phyloP scores from a whole-genome alignment of 1,140 invertebrate species.

The Hycleus cichorii region DNA sequence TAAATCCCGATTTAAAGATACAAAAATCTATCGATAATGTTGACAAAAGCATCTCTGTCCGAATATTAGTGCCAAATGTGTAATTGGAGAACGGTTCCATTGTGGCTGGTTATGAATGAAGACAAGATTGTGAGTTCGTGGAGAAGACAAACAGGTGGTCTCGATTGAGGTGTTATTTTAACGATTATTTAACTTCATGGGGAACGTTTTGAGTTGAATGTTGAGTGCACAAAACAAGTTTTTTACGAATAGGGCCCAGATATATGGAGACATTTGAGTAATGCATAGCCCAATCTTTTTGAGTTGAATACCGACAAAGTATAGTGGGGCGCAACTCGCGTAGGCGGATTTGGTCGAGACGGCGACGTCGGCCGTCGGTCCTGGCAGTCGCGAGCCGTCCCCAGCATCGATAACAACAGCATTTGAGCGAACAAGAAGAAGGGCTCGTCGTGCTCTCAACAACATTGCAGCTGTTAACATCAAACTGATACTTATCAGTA shows the following conservation, averaged over 20 bases:
- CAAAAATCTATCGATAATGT: no score
- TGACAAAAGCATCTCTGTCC: no score
- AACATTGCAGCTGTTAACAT: no score
- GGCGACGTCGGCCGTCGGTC: slow-evolving; percentile 28
- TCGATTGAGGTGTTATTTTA: background rate
- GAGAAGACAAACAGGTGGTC: slow-evolving; percentile 11
- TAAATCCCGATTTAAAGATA: no score
- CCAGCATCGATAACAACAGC: background rate
- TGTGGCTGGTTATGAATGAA: slow-evolving; percentile 1
- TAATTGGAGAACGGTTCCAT: no score
- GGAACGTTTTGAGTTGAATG: background rate
- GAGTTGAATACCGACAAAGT: slow-evolving; percentile 26
- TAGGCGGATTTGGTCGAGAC: slow-evolving; percentile 34
- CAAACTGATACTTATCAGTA: no score
- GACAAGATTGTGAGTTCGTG: background rate
- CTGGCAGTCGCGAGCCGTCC: slow-evolving; percentile 34
- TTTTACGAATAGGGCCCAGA: no score
- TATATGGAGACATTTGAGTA: background rate
- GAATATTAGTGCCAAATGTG: no score
- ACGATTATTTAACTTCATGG: background rate
- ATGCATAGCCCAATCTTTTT: slow-evolving; percentile 10
- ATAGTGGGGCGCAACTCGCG: slow-evolving; percentile 24
- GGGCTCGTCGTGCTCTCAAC: no score
- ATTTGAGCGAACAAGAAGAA: background rate
- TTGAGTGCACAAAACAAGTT: no score